Evolutionary conservation across 2,888 invertebrate genomes (phyloP), one percentile per base, ranked within the genome.

Genomic region (Acholoe squamosa): DNA sequence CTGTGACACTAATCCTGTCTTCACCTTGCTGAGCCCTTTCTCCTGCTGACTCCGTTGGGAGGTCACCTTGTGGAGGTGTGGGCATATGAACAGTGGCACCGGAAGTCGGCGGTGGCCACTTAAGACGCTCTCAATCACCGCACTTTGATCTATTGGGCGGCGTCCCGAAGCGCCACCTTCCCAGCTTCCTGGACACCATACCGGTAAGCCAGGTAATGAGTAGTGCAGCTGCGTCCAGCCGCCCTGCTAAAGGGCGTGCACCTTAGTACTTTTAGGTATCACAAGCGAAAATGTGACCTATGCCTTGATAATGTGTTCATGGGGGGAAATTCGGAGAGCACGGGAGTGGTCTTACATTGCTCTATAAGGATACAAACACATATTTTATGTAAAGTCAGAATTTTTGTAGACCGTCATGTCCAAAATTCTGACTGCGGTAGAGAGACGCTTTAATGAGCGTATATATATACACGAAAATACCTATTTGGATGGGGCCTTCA

Each of bases 71-170:
- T 7, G 14, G 22, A 1, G 22, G 61, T 61, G 1, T 19, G n/a
- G 3, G 14, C 5, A 61, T 10, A 3, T 61, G 3, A 22, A n/a
- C 61, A n/a, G 61, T 19, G 61, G 61, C 61, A 61, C 22, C 61
- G n/a, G 61, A 61, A 71, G 71, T 25, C 71, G 14, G 71, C 14
- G 14, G 28, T 28, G 71, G 71, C 28, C 71, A 71, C 25, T 71
- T 71, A 71, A 71, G 71, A 3, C 28, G 28, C 28, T 25, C 28
- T 28, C 71, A 71, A 71, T 71, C 71, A 28, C 28, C 14, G 14
- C 28, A 71, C 71, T 71, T 71, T 71, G 71, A 71, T 71, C 71
- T 71, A n/a, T 71, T 71, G 25, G 71, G 28, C 71, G 28, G 71
- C 14, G 14, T 71, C 25, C 25, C 31, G 71, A 3, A 28, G 71